Evolutionary conservation across 2,888 invertebrate genomes (phyloP), one percentile per base, ranked within the genome.

Genomic region (Caenorhabditis japonica): DNA sequence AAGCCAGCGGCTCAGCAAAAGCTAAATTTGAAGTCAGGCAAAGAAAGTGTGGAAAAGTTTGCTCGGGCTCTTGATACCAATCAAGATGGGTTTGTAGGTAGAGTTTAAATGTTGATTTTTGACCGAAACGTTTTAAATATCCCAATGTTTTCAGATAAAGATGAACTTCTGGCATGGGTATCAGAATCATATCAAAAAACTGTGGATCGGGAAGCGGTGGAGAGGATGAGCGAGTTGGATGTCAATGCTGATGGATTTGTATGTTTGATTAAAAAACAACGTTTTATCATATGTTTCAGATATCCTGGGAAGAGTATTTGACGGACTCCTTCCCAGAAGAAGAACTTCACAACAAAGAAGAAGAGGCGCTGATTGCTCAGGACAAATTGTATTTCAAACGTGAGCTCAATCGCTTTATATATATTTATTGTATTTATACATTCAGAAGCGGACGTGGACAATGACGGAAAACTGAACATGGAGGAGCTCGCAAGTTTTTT

Each of bases 221-320:
- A 88, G 62, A 84, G 89, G 39, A 82, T 89, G 66, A 82, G 84
- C 34, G 88, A 89, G 39, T 83, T 94, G 0, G 97, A 97, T 89
- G 91, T 91, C 43, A 91, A 82, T 47, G 74, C 70, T 8, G 80
- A 82, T 66, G 72, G 68, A 34, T 68, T 71, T 64, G 85, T 84
- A 23, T 39, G 74, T 41, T 39, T 39, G 3, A 12, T 15, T n/a
- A 10, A 33, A 10, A 17, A 47, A 36, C 30, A 10, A 19, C 15
- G 5, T 30, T 51, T 33, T 5, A 87, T 92, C 58, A 7, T 17
- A 61, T n/a, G 10, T 0, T 89, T 90, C 78, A 91, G 79, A 56
- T 97, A 2, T 92, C 93, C 0, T 97, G 96, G 96, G 89, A 91
- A 4, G 97, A 99, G 89, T 94, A 95, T 88, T 87, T 94, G n/a